phyloP scores from a whole-genome alignment of 2,113 vertebrate species.

The Penelope pileata region DNA sequence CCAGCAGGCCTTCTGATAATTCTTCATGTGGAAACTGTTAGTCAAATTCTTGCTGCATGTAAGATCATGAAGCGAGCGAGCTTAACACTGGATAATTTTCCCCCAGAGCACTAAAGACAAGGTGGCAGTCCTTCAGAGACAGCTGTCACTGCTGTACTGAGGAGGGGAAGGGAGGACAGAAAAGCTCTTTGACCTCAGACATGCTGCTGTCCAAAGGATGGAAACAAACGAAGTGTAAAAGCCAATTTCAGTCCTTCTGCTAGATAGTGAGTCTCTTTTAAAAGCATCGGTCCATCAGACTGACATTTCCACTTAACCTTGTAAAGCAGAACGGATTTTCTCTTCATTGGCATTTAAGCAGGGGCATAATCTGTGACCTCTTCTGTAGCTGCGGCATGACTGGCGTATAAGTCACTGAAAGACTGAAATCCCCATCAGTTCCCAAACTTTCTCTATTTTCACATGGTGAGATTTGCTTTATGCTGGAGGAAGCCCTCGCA shows the following conservation, averaged over 20 bases:
- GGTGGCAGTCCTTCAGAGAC: neutral
- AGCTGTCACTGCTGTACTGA: neutral
- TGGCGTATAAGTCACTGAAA: neutral
- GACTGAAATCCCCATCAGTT: neutral
- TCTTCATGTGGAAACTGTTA: neutral
- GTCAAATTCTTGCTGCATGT: neutral
- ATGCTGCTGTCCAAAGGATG: conserved; percentile 52
- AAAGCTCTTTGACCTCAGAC: conserved; percentile 54
- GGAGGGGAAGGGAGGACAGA: neutral
- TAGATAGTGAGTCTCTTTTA: conserved; percentile 45
- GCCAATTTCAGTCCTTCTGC: conserved; percentile 49
- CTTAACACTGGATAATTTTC: neutral
- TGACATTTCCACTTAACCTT: conserved; percentile 62
- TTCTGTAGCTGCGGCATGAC: neutral
- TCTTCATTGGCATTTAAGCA: conserved; percentile 5
- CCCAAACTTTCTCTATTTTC: neutral
- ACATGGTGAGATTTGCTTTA: neutral
- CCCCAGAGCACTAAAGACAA: neutral
- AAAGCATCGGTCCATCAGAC: conserved; percentile 60
- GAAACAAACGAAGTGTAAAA: conserved; percentile 68
- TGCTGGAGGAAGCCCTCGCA: neutral
- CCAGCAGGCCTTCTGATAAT: neutral
- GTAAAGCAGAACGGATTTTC: conserved; percentile 41
- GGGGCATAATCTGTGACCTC: neutral
- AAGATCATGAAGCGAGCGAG: neutral